Evolutionary conservation across 2,888 invertebrate species (phyloP), one percentile per base, ranked within the genome.

Genomic region (Hoplodrina blanda): DNA sequence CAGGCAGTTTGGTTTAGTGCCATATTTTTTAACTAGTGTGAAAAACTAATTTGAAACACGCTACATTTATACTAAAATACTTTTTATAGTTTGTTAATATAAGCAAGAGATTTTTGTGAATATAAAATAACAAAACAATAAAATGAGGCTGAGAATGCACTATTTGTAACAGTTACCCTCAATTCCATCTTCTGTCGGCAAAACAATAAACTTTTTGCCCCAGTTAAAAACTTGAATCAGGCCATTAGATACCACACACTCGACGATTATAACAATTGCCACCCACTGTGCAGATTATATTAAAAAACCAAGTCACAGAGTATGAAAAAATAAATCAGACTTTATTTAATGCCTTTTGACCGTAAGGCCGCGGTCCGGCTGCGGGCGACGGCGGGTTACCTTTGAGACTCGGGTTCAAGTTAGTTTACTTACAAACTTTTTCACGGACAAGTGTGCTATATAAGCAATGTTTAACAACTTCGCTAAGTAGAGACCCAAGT

Each of bases 281-380:
- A 75, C n/a, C 52, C 46, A 50, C 66, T 62, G 63, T 60, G 52
- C 70, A 76, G 75, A 71, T 73, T 46, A 73, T 62, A 62, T 61
- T 66, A 75, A 77, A 74, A 76, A 73, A 54, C 62, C 66, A 52
- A 73, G 74, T 66, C 62, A 55, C 62, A 62, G 17, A 68, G 62
- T 80, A 63, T 76, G 62, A 73, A 84, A 72, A 81, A 77, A 81
- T 77, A 80, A 76, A 81, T 84, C 79, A 82, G 56, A 53, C 57
- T 81, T 81, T 78, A 82, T 83, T 81, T 75, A 81, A 76, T 73
- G 64, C 64, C 64, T 79, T 80, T 74, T 71, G 69, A 68, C 84
- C 76, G 77, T 82, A 82, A 84, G 76, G 77, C 41, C 33, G 59
- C 7, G 76, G 72, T 65, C 60, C 41, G 49, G 75, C 70, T 82